Evolutionary conservation across 2,888 invertebrate species (phyloP).

Genomic region (Cremastinae sp.): DNA sequence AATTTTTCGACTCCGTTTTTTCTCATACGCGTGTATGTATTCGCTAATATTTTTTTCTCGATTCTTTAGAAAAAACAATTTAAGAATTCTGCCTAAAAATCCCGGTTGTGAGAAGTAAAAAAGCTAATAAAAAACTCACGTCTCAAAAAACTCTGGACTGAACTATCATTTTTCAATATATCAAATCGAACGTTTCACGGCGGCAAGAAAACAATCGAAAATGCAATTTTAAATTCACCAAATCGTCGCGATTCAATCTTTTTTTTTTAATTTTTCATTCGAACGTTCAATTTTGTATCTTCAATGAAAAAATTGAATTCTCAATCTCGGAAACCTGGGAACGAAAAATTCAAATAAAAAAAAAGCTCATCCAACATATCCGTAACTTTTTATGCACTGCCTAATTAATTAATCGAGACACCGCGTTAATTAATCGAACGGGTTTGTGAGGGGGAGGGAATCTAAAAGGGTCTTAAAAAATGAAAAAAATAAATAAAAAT

Average conservation of each 20-base stretch:
- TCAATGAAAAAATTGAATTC: slow-evolving; percentile 11
- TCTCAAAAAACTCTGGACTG: background rate
- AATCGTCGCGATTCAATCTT: background rate
- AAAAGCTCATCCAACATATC: slow-evolving; percentile 70
- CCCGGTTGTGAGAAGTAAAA: background rate
- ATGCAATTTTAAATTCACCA: background rate
- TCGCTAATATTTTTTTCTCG: background rate
- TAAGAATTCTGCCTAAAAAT: too few species aligned
- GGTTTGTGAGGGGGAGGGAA: slow-evolving; percentile 28
- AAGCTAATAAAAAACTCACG: background rate
- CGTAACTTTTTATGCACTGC: slow-evolving; percentile 69
- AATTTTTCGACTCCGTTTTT: slow-evolving; percentile 2
- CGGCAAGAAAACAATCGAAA: background rate
- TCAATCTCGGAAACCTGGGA: slow-evolving; percentile 8
- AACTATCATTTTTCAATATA: too few species aligned
- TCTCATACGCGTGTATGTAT: background rate
- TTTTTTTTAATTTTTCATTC: slow-evolving; percentile 17
- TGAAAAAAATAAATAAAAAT: slow-evolving; percentile 19
- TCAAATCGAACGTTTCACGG: too few species aligned
- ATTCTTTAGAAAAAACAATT: too few species aligned
- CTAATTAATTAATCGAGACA: slow-evolving; percentile 63
- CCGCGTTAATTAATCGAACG: slow-evolving; percentile 24
- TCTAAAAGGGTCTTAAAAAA: slow-evolving; percentile 48
- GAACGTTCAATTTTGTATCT: background rate
- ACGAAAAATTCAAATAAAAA: slow-evolving; percentile 34